These are phyloP conservation scores for Drosophila ananassae DNA, from an alignment of 1,140 invertebrate genomes.

Conservation along the genomic window DNA sequence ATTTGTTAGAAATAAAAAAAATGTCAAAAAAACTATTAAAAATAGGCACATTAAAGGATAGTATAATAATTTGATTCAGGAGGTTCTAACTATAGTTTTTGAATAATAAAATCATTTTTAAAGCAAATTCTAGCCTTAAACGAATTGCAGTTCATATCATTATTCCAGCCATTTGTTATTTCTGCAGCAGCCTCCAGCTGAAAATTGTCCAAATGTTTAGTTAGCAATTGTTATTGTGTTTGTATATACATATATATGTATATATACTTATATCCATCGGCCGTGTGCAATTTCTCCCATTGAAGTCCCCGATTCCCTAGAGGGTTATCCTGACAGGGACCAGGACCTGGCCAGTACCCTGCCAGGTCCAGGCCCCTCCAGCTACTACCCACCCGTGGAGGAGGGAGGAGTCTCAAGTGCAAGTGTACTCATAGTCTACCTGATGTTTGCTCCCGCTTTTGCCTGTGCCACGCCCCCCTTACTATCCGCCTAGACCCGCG, in stretches of 20 bases:
- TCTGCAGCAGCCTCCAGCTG: constrained; percentile 30
- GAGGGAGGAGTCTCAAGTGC: constrained; percentile 57
- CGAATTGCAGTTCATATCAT: constrained; percentile 17
- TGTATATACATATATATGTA: not conserved
- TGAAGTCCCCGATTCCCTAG: not conserved
- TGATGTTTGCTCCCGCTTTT: constrained; percentile 53
- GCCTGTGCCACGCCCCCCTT: not conserved
- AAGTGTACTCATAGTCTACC: constrained; percentile 74
- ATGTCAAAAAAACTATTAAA: not conserved
- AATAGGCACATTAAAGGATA: not conserved
- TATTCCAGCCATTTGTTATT: constrained; percentile 33
- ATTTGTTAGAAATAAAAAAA: not conserved
- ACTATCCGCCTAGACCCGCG: too few species aligned
- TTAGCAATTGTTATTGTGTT: constrained; percentile 47
- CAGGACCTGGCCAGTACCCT: too few species aligned
- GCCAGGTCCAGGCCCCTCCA: too few species aligned
- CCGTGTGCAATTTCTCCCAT: constrained; percentile 15
- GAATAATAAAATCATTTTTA: not conserved
- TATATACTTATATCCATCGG: constrained; percentile 10
- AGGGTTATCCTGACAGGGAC: not conserved
- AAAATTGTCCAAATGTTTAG: constrained; percentile 51
- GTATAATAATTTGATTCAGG: not conserved
- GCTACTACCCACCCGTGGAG: too few species aligned
- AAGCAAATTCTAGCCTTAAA: not conserved
- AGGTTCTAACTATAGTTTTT: too few species aligned